phyloP scores from a whole-genome alignment of 2,113 vertebrate genomes.

The Tretioscincus oriximinensis region DNA sequence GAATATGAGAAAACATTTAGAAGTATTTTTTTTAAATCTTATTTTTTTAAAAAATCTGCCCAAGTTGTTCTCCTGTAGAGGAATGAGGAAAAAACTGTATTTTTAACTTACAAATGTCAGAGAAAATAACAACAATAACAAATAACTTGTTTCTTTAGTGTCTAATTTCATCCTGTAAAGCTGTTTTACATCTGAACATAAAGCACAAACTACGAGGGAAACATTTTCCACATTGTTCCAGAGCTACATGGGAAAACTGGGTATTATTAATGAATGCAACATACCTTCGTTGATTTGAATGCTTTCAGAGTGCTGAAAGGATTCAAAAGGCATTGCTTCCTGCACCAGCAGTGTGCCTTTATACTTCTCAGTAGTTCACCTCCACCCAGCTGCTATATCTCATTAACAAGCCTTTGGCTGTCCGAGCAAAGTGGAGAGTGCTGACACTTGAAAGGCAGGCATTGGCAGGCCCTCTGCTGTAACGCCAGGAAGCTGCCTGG shows the following conservation, averaged over 20 bases:
- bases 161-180: too few species aligned
- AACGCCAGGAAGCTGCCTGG: constrained; percentile 81
- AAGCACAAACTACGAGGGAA: background rate
- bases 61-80: too few species aligned
- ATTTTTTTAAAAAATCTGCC: too few species aligned
- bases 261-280: constrained; percentile 81
- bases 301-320: constrained; percentile 79
- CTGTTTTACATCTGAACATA: background rate
- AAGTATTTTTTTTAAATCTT: too few species aligned
- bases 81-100: too few species aligned
- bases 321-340: constrained; percentile 81
- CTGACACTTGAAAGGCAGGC: constrained; percentile 85
- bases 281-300: constrained; percentile 80
- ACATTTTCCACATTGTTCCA: background rate
- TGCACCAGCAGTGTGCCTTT: constrained; percentile 81
- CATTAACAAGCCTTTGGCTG: constrained; percentile 84
- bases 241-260: constrained; percentile 75
- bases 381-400: constrained; percentile 84
- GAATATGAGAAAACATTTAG: too few species aligned
- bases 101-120: too few species aligned
- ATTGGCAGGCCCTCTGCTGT: constrained; percentile 81
- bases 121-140: too few species aligned
- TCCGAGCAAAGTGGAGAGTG: constrained; percentile 74
- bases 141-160: too few species aligned
- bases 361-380: constrained; percentile 79